Conservation (phyloP, 2,888 invertebrate genomes). For the Entomobrya multifasciata region DNA sequence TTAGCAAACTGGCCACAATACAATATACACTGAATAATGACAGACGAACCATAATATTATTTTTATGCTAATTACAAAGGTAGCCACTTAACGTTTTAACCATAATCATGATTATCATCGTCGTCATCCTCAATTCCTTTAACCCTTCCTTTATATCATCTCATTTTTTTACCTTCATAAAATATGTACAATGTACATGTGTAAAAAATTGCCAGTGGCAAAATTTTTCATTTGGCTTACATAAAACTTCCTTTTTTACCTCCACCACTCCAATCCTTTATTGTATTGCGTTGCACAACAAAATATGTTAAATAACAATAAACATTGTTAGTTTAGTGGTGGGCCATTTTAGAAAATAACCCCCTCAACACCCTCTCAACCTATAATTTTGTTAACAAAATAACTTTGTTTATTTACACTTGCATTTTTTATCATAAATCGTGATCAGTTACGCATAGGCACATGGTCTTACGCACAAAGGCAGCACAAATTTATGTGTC, state of each 20-base stretch:
- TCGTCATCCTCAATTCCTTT: background rate
- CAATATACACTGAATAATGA: too few relatives aligned
- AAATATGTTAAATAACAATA: background rate
- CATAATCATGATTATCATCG: background rate
- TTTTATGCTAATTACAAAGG: too few relatives aligned
- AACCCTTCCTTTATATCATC: background rate
- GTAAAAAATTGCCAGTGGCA: conserved; percentile 32
- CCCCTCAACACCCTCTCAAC: conserved; percentile 7
- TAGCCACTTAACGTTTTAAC: conserved; percentile 35
- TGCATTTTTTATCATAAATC: conserved; percentile 27
- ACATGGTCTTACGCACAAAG: too few relatives aligned
- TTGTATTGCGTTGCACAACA: too few relatives aligned
- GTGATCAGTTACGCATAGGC: conserved; percentile 4
- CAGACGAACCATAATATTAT: too few relatives aligned
- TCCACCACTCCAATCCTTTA: too few relatives aligned
- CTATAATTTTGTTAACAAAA: conserved; percentile 3
- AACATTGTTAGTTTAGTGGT: background rate
- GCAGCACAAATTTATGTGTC: background rate
- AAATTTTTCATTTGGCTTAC: conserved; percentile 15
- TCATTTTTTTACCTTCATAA: background rate
- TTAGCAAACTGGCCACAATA: background rate
- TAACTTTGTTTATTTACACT: conserved; percentile 22
- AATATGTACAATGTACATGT: background rate
- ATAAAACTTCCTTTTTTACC: conserved; percentile 18
- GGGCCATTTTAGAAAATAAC: background rate